Conservation (phyloP, 2,113 vertebrate genomes). For the Tenebrosternarchus preto region DNA sequence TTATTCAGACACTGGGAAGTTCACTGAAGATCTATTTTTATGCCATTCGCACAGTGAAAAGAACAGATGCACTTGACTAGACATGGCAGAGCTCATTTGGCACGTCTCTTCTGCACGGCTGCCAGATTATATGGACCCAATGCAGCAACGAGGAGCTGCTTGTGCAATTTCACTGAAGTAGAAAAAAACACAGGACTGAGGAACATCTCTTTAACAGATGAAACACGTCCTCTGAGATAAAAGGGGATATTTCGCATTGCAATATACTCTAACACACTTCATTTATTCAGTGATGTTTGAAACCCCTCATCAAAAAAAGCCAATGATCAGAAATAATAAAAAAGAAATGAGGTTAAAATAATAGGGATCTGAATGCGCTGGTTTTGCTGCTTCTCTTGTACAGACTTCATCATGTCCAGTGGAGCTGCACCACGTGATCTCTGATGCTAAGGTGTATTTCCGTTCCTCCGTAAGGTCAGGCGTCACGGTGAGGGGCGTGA, state of each 20-base stretch:
- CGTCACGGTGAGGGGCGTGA: not conserved
- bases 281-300: too few species aligned
- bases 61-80: not conserved
- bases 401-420: not conserved
- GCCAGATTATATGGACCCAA: not conserved
- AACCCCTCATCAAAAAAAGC: too few species aligned
- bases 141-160: not conserved
- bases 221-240: too few species aligned
- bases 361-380: too few species aligned
- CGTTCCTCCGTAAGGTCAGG: not conserved
- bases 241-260: too few species aligned
- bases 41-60: not conserved
- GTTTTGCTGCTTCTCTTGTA: too few species aligned
- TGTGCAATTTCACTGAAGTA: not conserved
- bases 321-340: too few species aligned
- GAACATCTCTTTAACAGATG: too few species aligned
- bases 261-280: too few species aligned
- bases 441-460: not conserved
- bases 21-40: not conserved
- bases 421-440: not conserved
- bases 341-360: too few species aligned
- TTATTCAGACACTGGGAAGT: conserved; percentile 1
- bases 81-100: not conserved
- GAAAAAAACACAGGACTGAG: not conserved
- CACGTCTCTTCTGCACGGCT: not conserved